phyloP scores from a whole-genome alignment of 2,888 invertebrate genomes.

The Ennomos erosarius region DNA sequence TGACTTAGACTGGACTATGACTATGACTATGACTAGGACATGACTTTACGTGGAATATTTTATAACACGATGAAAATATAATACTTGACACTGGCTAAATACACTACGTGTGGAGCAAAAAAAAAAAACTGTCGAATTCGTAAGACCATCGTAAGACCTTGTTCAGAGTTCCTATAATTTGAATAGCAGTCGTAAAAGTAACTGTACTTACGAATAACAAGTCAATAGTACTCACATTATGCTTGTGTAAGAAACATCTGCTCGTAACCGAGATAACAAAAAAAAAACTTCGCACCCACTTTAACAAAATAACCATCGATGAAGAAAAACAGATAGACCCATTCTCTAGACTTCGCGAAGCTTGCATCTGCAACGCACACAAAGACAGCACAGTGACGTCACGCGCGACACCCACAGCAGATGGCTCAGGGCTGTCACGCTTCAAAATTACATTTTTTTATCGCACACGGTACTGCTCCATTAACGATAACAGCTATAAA shows the following conservation, averaged over 20 bases:
- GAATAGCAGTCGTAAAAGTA: slow-evolving; percentile 19
- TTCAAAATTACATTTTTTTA: slow-evolving; percentile 41
- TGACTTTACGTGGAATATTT: no score
- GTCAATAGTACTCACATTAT: slow-evolving; percentile 1
- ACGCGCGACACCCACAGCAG: slow-evolving; percentile 40
- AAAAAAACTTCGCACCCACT: slow-evolving; percentile 52
- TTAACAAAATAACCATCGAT: slow-evolving; percentile 33
- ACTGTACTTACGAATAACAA: slow-evolving; percentile 21
- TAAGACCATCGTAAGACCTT: no score
- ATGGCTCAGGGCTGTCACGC: slow-evolving; percentile 65
- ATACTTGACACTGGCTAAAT: no score
- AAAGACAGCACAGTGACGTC: slow-evolving; percentile 36
- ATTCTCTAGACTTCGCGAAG: slow-evolving; percentile 39
- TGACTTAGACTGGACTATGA: no score
- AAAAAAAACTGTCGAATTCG: no score
- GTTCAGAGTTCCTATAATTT: slow-evolving; percentile 8
- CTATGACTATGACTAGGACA: no score
- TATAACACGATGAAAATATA: no score
- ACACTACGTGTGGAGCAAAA: no score
- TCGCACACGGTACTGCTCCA: slow-evolving; percentile 35
- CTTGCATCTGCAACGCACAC: slow-evolving; percentile 49
- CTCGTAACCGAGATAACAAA: slow-evolving; percentile 20
- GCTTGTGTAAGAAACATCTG: slow-evolving; percentile 37
- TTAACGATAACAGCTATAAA: slow-evolving; percentile 40
- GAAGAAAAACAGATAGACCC: slow-evolving; percentile 20